A percentile compares a stretch with the other conserved stretches of the same genome.
These are phyloP conservation scores for Ypsolopha scabrella DNA, from an alignment of 2,888 invertebrate species.

Conservation along the genomic window DNA sequence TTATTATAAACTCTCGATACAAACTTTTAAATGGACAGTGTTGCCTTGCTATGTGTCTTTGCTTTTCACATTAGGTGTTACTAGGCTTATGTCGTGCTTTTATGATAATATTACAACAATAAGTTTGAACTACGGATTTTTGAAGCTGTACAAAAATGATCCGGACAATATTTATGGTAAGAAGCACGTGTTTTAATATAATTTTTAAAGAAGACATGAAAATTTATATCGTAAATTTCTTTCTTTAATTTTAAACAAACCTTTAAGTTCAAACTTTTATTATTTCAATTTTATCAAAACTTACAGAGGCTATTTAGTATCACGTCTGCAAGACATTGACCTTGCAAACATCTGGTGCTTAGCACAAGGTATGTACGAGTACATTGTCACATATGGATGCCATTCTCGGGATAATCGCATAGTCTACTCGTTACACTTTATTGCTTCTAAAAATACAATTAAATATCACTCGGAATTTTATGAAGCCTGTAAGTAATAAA, in stretches of 20 bases:
- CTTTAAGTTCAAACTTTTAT: too few species aligned
- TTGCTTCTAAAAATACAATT: background rate
- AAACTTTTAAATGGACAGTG: constrained; percentile 21
- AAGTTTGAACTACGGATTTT: constrained; percentile 17
- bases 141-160: constrained; percentile 12
- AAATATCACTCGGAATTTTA: background rate
- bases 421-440: constrained; percentile 8
- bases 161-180: constrained; percentile 5
- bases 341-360: constrained; percentile 50
- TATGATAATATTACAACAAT: constrained; percentile 16
- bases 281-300: too few species aligned
- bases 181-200: constrained; percentile 10
- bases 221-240: too few species aligned
- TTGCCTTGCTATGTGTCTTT: constrained; percentile 70
- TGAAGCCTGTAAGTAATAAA: too few species aligned
- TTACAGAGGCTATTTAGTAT: too few species aligned
- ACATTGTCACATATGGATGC: constrained; percentile 54
- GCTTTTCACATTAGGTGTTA: constrained; percentile 57
- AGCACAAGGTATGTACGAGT: constrained; percentile 22
- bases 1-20: too few species aligned
- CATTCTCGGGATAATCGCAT: constrained; percentile 31
- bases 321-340: constrained; percentile 26
- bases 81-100: constrained; percentile 53
- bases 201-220: background rate
- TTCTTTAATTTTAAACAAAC: too few species aligned